Evolutionary conservation across 2,113 vertebrate species (phyloP), one percentile per base, ranked within the genome.

Genomic region (Charadrius vociferus): DNA sequence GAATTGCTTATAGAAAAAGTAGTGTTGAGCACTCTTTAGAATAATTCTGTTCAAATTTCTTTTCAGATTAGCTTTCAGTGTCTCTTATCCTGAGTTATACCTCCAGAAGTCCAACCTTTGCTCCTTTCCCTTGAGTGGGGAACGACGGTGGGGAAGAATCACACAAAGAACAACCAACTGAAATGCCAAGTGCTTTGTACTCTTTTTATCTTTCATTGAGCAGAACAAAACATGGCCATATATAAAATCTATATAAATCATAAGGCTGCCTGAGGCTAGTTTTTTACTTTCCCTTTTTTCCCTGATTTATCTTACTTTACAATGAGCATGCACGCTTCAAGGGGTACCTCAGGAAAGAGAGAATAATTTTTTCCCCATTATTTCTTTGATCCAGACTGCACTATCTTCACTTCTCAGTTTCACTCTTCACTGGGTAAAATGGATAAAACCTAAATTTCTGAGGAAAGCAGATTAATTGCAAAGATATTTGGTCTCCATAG

Each of bases 231-330:
- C 80, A 92, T 8, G 91, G 30, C 15, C 61, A 63, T 79, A 86
- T 43, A 88, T 68, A 97, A 94, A 73, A 47, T 32, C 56, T 78
- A 71, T 59, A 86, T 84, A 81, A 93, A 59, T 95, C 58, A 29
- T 86, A 90, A 83, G 43, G 18, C 71, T 93, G 77, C 88, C 88
- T 49, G 17, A 91, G 94, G 92, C 77, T 91, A 66, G 30, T 23
- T 90, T 95, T 94, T 95, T 63, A 88, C 56, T 90, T 95, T 92
- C 11, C 47, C 5, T 45, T 66, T 90, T 84, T 52, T 63, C 45
- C 20, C 36, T 71, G 52, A 97, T 96, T 95, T 97, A 95, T 92
- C 95, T 65, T 97, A 22, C 56, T 93, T 90, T 84, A 87, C 84
- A 96, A 90, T 88, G 45, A 94, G 75, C 45, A 71, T 47, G 43